Conservation (phyloP, 2,113 vertebrate genomes). For the Notechis scutatus region DNA sequence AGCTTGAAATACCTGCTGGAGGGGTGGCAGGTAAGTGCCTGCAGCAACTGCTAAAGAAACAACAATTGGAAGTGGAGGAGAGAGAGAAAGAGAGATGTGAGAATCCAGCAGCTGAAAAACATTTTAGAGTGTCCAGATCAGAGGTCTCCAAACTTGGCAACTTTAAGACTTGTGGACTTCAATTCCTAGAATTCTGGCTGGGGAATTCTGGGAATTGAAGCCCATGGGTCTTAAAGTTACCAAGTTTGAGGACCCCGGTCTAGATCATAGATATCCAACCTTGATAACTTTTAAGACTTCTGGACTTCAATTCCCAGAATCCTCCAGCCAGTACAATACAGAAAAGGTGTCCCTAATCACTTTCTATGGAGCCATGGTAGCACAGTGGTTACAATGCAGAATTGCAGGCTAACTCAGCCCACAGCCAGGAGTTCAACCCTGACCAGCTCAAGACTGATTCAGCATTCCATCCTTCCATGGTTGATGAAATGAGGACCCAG, state of each 20-base stretch:
- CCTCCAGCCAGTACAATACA: background rate
- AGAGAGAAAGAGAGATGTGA: background rate
- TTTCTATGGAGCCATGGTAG: background rate
- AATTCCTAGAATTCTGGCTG: no score
- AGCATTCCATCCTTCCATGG: no score
- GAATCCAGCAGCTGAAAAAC: background rate
- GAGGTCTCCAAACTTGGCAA: background rate
- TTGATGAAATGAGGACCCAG: no score
- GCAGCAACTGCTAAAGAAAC: constrained; percentile 79
- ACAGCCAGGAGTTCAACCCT: no score
- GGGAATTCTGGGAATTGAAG: no score
- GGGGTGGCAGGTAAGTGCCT: constrained; percentile 89
- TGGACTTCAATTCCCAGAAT: background rate
- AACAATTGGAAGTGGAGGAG: background rate
- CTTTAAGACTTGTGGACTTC: background rate
- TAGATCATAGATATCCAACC: no score
- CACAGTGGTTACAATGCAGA: no score
- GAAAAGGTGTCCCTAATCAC: background rate
- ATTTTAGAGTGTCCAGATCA: background rate
- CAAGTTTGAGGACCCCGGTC: no score
- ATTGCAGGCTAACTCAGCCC: no score
- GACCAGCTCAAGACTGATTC: no score
- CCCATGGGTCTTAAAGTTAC: no score
- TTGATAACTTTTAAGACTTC: no score
- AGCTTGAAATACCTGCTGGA: constrained; percentile 99